phyloP scores from a whole-genome alignment of 2,113 vertebrate genomes.

The Telmatochromis sp. region DNA sequence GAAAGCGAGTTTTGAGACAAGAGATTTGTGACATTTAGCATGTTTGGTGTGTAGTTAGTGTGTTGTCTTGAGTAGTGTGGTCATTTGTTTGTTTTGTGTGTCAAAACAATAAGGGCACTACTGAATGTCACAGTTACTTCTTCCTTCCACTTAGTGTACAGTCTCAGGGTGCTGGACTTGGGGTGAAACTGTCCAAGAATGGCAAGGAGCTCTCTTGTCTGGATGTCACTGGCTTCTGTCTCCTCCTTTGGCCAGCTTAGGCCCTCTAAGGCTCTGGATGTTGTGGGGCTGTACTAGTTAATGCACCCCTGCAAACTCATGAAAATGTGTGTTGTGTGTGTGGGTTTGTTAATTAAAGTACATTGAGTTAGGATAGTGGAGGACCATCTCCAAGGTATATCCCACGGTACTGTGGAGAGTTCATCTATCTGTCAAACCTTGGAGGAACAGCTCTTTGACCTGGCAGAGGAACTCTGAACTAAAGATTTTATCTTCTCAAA shows the following conservation, averaged over 20 bases:
- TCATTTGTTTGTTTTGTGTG: too few species aligned
- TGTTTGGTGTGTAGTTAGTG: neutral
- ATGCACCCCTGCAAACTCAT: neutral
- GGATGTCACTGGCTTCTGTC: neutral
- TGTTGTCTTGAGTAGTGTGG: neutral
- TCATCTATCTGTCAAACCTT: neutral
- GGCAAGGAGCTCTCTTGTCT: neutral
- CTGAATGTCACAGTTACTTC: neutral
- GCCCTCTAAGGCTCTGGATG: neutral
- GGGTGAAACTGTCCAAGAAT: neutral
- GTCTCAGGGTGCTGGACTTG: neutral
- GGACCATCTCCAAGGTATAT: neutral
- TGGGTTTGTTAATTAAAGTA: neutral
- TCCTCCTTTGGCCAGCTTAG: neutral
- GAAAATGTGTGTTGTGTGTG: neutral
- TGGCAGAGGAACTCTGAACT: neutral
- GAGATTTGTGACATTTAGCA: neutral
- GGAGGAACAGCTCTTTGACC: neutral
- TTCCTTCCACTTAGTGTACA: neutral
- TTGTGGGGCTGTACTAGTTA: neutral
- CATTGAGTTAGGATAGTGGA: rapidly evolving
- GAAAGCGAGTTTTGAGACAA: neutral
- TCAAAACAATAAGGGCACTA: neutral
- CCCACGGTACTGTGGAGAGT: neutral
- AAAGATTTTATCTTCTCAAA: rapidly evolving